Evolutionary conservation across 2,797 vertebrate species (phyloP).

Genomic region (Distichodus sexfasciatus): DNA sequence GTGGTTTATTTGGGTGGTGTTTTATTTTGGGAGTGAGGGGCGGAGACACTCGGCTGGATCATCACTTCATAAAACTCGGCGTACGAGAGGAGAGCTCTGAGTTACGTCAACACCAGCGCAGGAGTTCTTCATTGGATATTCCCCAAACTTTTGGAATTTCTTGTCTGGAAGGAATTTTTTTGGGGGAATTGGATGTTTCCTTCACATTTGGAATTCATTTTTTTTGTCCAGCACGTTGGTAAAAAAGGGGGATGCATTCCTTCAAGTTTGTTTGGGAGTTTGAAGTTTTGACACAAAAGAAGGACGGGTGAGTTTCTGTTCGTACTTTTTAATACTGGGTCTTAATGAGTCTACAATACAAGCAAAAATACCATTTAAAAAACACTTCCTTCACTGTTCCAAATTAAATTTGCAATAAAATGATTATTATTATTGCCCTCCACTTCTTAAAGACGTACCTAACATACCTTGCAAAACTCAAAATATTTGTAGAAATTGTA

Average conservation of each 20-base stretch:
- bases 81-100: slow-evolving; percentile 27
- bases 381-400: no score
- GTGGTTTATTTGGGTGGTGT: no score
- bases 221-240: no score
- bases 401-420: no score
- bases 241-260: background rate
- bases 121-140: slow-evolving; percentile 13
- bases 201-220: slow-evolving; percentile 6
- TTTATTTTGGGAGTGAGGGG: no score
- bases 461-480: no score
- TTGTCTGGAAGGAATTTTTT: no score
- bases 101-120: slow-evolving; percentile 7
- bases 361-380: background rate
- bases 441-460: no score
- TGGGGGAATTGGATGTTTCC: slow-evolving; percentile 3
- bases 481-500: no score
- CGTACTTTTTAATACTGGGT: background rate
- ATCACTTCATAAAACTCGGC: slow-evolving; percentile 37
- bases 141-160: no score
- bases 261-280: background rate
- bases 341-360: background rate
- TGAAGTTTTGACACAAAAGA: background rate
- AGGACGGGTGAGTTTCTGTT: slow-evolving; percentile 36
- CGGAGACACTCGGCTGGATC: slow-evolving; percentile 39
- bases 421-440: no score